Evolutionary conservation across 2,888 invertebrate genomes (phyloP).

Genomic region (Nomada fabriciana): DNA sequence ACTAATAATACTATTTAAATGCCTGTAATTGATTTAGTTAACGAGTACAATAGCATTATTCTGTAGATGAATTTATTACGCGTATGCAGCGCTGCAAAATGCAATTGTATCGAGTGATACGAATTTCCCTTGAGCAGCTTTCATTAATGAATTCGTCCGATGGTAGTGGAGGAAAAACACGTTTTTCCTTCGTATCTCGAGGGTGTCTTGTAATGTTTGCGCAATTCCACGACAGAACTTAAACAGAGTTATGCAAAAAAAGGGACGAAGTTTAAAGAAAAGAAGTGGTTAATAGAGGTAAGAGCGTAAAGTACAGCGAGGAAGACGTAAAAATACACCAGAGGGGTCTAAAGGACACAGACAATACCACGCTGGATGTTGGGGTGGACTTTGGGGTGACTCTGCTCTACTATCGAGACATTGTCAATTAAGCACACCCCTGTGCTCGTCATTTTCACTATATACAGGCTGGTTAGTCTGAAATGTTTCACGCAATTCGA

Average conservation of each 20-base stretch:
- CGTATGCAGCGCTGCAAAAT: not conserved
- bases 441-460: slow-evolving; percentile 67
- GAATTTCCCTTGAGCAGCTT: not conserved
- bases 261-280: slow-evolving; percentile 21
- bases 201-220: not conserved
- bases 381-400: slow-evolving; percentile 64
- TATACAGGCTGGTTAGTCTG: slow-evolving; percentile 58
- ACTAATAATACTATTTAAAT: slow-evolving; percentile 16
- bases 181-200: not conserved
- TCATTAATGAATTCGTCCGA: not conserved
- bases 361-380: slow-evolving; percentile 45
- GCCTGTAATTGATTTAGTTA: slow-evolving; percentile 11
- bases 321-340: slow-evolving; percentile 44
- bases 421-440: slow-evolving; percentile 68
- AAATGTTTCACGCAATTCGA: slow-evolving; percentile 34
- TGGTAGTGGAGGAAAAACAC: not conserved
- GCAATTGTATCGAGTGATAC: not conserved
- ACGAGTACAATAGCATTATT: slow-evolving; percentile 7
- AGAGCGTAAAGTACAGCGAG: slow-evolving; percentile 11
- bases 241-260: slow-evolving; percentile 12
- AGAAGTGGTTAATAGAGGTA: slow-evolving; percentile 30
- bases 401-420: slow-evolving; percentile 58
- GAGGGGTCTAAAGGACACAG: slow-evolving; percentile 42
- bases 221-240: not conserved
- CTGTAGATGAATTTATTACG: slow-evolving; percentile 3